Conservation (phyloP, 2,888 invertebrate genomes). For the Cryptocephalus primarius region DNA sequence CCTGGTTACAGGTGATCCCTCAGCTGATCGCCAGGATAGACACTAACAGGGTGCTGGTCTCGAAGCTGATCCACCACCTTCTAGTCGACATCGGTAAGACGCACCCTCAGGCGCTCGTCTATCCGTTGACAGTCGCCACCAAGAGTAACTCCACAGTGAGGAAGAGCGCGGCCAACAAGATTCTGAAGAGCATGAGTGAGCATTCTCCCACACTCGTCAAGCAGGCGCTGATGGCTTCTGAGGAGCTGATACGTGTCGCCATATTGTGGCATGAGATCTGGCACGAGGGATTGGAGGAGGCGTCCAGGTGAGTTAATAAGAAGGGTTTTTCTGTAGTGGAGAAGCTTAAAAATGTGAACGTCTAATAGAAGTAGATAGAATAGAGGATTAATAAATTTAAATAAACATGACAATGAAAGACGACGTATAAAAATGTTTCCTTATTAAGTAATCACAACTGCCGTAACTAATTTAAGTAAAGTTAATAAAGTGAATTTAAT, state of each 20-base stretch:
- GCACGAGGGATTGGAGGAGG: constrained; percentile 96
- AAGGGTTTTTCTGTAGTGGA: background rate
- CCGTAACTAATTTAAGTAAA: too few species aligned
- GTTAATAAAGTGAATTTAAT: background rate
- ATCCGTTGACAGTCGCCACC: constrained; percentile 94
- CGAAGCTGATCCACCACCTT: constrained; percentile 82
- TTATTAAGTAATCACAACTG: too few species aligned
- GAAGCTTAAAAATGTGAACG: background rate
- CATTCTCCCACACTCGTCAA: constrained; percentile 85
- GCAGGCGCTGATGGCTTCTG: constrained; percentile 93
- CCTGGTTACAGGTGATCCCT: constrained; percentile 98
- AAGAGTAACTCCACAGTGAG: constrained; percentile 82
- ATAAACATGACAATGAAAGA: too few species aligned
- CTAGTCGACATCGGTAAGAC: constrained; percentile 95
- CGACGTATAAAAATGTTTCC: too few species aligned
- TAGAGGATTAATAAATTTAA: too few species aligned
- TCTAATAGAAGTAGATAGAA: background rate
- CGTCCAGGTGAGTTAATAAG: constrained; percentile 47
- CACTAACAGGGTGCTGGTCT: constrained; percentile 78
- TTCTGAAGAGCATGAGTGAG: constrained; percentile 91
- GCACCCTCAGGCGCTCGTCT: constrained; percentile 95
- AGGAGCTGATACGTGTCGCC: constrained; percentile 93
- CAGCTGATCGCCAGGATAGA: constrained; percentile 98
- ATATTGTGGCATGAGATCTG: constrained; percentile 99
- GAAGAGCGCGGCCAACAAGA: constrained; percentile 85